Percentiles rank a stretch among this genome's conserved stretches.
Conservation (phyloP, 2,797 vertebrate genomes). For the Columba guinea region DNA sequence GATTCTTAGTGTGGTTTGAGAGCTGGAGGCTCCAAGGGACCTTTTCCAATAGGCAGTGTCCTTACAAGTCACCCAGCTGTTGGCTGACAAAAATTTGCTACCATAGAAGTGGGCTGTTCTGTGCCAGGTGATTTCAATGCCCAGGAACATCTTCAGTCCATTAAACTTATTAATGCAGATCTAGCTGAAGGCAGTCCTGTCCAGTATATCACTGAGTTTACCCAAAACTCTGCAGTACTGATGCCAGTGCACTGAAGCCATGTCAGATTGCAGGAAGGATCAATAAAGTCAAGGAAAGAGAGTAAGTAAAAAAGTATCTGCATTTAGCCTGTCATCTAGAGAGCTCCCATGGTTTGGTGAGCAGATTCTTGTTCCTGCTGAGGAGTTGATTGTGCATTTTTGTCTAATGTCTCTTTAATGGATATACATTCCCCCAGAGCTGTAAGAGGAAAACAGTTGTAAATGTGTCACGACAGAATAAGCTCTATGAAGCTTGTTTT, state of each 20-base stretch:
- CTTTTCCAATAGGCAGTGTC: not conserved
- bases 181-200: not conserved
- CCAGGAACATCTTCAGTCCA: not conserved
- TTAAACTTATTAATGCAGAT: not conserved
- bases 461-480: not conserved
- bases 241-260: not conserved
- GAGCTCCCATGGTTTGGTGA: not conserved
- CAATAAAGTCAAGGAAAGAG: not conserved
- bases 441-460: not conserved
- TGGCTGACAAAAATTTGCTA: not conserved
- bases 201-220: not conserved
- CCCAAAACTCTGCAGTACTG: not conserved
- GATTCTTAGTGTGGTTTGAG: not conserved
- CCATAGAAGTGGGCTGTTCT: not conserved
- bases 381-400: not conserved
- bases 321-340: not conserved
- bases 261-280: not conserved
- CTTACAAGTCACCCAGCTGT: fast-evolving
- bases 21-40: not conserved
- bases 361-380: not conserved
- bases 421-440: not conserved
- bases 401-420: constrained; percentile 16
- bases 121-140: not conserved
- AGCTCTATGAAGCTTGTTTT: not conserved
- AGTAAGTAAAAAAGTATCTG: not conserved